Evolutionary conservation across 2,113 vertebrate species (phyloP).

Genomic region (Sciurus niger): DNA sequence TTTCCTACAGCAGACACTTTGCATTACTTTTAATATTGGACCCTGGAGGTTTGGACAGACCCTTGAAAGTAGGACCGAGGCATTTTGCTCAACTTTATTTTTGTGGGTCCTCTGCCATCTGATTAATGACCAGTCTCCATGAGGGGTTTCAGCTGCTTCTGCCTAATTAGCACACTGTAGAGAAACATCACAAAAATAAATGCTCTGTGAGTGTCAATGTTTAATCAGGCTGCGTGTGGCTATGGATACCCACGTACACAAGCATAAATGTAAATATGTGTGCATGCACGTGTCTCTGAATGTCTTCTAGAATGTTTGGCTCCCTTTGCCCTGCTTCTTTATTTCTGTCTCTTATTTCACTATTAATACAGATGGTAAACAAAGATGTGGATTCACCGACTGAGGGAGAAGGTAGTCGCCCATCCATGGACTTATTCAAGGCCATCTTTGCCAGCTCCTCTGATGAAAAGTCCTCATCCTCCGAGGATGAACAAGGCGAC

Average conservation of each 20-base stretch:
- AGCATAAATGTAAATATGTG: too few relatives aligned
- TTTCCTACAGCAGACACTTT: background rate
- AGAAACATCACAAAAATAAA: background rate
- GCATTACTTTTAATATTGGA: background rate
- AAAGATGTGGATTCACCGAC: conserved; percentile 82
- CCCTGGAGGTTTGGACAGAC: background rate
- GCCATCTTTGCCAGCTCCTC: conserved; percentile 97
- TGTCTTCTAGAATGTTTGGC: background rate
- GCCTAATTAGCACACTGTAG: background rate
- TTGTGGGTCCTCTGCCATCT: background rate
- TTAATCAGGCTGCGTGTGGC: background rate
- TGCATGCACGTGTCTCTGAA: accelerated
- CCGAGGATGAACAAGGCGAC: conserved; percentile 91
- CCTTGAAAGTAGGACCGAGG: background rate
- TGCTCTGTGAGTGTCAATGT: background rate
- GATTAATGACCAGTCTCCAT: background rate
- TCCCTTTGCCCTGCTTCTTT: background rate
- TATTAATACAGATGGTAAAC: conserved; percentile 70
- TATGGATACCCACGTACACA: background rate
- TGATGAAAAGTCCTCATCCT: conserved; percentile 94
- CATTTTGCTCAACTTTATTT: background rate
- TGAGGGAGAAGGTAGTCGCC: conserved; percentile 90
- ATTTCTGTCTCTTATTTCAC: background rate
- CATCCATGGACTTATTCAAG: conserved; percentile 97
- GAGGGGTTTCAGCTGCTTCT: background rate